These are phyloP conservation scores for Orthosia incerta DNA, from an alignment of 2,888 invertebrate genomes.

Conservation along the genomic window DNA sequence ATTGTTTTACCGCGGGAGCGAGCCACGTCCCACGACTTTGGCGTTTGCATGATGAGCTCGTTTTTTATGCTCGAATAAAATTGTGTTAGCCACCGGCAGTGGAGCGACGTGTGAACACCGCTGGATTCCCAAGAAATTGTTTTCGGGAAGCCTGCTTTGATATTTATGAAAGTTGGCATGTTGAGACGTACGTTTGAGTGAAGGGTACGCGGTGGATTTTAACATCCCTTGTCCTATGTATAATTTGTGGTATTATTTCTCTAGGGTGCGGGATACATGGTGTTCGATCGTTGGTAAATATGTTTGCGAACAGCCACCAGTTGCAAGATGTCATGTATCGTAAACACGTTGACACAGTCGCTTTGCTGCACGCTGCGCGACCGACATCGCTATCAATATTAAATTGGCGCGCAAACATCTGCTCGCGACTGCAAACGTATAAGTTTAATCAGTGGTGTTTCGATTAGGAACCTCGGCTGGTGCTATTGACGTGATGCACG, in stretches of 20 bases:
- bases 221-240: conserved; percentile 68
- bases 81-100: conserved; percentile 87
- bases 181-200: conserved; percentile 82
- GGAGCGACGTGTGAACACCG: conserved; percentile 84
- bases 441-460: conserved; percentile 78
- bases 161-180: conserved; percentile 89
- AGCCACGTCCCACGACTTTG: conserved; percentile 88
- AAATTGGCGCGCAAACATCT: conserved; percentile 78
- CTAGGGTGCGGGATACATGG: conserved; percentile 62
- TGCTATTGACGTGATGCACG: conserved; percentile 57
- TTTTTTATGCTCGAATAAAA: conserved; percentile 91
- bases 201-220: conserved; percentile 81
- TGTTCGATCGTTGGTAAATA: conserved; percentile 38
- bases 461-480: conserved; percentile 73
- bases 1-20: conserved; percentile 90
- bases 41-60: conserved; percentile 91
- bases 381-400: conserved; percentile 82
- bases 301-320: conserved; percentile 67
- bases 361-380: conserved; percentile 58
- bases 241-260: conserved; percentile 64
- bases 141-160: conserved; percentile 86
- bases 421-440: conserved; percentile 76
- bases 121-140: conserved; percentile 87
- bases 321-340: conserved; percentile 67
- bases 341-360: conserved; percentile 69